Conservation (phyloP, 1,140 invertebrate species). For the Lethrus apterus region DNA sequence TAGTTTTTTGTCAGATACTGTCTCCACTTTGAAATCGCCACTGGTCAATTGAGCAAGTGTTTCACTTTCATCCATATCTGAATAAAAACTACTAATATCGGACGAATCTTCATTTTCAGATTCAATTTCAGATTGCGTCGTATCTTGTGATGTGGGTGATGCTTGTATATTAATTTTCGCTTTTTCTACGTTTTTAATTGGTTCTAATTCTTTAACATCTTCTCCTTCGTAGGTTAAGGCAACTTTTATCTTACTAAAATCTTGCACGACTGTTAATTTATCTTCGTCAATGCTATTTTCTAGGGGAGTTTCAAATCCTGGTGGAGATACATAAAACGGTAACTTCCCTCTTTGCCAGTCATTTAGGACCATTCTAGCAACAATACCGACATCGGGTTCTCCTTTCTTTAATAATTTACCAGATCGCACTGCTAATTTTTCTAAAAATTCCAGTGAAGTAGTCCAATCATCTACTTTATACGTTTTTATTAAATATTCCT, state of each 20-base stretch:
- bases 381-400: conserved; percentile 83
- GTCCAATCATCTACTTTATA: conserved; percentile 82
- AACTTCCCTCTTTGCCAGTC: conserved; percentile 98
- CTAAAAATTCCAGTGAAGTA: conserved; percentile 81
- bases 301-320: conserved; percentile 60
- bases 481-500: conserved; percentile 85
- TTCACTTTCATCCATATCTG: conserved; percentile 49
- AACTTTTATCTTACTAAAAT: conserved; percentile 75
- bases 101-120: conserved; percentile 40
- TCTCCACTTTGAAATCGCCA: conserved; percentile 51
- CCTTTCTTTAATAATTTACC: conserved; percentile 94
- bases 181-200: conserved; percentile 45
- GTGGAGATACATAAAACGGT: conserved; percentile 87
- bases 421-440: conserved; percentile 75
- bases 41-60: conserved; percentile 47
- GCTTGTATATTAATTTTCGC: conserved; percentile 45
- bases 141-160: conserved; percentile 45
- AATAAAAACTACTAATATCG: conserved; percentile 55
- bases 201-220: conserved; percentile 54
- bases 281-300: conserved; percentile 32
- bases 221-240: conserved; percentile 62
- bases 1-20: conserved; percentile 41
- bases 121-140: conserved; percentile 38
- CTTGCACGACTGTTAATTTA: conserved; percentile 56
- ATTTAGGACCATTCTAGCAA: conserved; percentile 93